Conservation (phyloP, 2,797 vertebrate genomes). For the Sebastes baramenuke region DNA sequence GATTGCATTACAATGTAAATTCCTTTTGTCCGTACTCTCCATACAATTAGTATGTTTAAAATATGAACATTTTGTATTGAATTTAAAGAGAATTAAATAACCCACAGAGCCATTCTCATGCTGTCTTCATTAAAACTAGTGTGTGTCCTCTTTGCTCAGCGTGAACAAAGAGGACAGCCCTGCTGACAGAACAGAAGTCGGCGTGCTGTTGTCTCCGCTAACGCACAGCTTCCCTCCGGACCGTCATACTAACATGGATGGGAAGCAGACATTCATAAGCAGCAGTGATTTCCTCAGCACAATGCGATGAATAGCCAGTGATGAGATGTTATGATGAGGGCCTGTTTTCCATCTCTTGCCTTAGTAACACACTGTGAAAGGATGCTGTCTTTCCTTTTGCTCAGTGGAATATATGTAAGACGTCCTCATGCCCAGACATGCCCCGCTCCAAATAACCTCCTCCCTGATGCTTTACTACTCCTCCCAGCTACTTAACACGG, state of each 20-base stretch:
- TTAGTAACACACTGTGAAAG: slow-evolving; percentile 36
- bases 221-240: slow-evolving; percentile 2
- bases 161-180: slow-evolving; percentile 3
- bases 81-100: neutral
- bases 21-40: neutral
- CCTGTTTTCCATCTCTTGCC: slow-evolving; percentile 70
- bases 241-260: slow-evolving; percentile 25
- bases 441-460: slow-evolving; percentile 16
- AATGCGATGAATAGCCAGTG: slow-evolving; percentile 58
- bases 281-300: slow-evolving; percentile 64
- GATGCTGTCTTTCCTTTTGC: slow-evolving; percentile 31
- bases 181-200: slow-evolving; percentile 23
- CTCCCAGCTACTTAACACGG: slow-evolving; percentile 42
- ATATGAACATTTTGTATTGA: neutral
- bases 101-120: neutral
- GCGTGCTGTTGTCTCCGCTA: slow-evolving; percentile 7
- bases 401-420: slow-evolving; percentile 35
- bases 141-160: neutral
- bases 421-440: slow-evolving; percentile 50
- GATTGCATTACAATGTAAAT: neutral
- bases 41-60: neutral
- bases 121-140: neutral
- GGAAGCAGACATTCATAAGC: slow-evolving; percentile 68
- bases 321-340: slow-evolving; percentile 63
- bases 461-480: slow-evolving; percentile 35